Conservation (phyloP, 2,797 vertebrate genomes). For the Aselliscus stoliczkanus region DNA sequence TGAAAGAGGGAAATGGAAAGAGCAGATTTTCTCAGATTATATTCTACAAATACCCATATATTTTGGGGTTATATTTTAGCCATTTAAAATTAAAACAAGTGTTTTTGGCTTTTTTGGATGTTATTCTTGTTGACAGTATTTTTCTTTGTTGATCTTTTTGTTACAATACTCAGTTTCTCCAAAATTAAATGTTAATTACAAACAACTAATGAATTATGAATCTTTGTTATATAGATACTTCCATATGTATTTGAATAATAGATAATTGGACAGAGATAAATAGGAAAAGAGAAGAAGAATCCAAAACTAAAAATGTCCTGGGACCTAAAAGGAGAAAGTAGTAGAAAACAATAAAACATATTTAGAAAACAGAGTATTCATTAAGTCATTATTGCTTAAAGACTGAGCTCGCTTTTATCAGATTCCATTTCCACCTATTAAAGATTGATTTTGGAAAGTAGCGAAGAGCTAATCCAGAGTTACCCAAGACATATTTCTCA, state of each 20-base stretch:
- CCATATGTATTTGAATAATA: constrained; percentile 37
- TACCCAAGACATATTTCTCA: neutral
- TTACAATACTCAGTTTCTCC: constrained; percentile 4
- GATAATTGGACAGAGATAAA: neutral
- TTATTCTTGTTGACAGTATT: neutral
- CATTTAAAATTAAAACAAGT: constrained; percentile 30
- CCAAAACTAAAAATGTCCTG: constrained; percentile 9
- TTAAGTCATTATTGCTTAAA: constrained; percentile 28
- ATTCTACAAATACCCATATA: neutral
- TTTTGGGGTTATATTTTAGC: constrained; percentile 13
- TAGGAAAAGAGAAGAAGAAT: neutral
- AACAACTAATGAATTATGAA: constrained; percentile 38
- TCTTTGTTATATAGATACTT: constrained; percentile 16
- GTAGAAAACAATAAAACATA: neutral
- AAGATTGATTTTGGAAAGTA: constrained; percentile 38
- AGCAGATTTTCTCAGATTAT: constrained; percentile 20
- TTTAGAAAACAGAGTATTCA: neutral
- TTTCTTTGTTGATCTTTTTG: constrained; percentile 20
- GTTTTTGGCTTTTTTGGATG: constrained; percentile 15
- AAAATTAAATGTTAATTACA: constrained; percentile 31
- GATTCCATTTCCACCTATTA: neutral
- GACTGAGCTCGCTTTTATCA: constrained; percentile 7
- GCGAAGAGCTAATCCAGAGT: neutral
- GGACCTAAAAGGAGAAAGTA: neutral
- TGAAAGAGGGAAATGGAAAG: neutral